These are phyloP conservation scores for Iguana delicatissima DNA, from an alignment of 2,797 vertebrate species.

Conservation along the genomic window DNA sequence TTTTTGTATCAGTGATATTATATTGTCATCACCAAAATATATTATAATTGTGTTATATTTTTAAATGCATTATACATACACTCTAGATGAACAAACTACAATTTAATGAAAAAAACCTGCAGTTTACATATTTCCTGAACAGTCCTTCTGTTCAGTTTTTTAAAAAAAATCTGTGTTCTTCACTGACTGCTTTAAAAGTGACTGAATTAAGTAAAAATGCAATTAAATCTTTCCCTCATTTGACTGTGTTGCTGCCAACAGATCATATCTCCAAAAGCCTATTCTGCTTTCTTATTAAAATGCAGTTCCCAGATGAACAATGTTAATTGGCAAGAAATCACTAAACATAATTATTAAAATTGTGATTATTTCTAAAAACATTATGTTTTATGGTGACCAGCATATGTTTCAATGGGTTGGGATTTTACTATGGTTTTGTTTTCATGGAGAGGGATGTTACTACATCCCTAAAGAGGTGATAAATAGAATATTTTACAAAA, in stretches of 20 bases:
- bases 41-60: conserved; percentile 14
- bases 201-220: conserved; percentile 55
- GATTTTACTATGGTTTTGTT: conserved; percentile 67
- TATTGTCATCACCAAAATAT: conserved; percentile 11
- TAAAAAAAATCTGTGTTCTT: conserved; percentile 48
- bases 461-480: conserved; percentile 54
- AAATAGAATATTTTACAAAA: conserved; percentile 65
- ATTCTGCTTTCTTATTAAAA: conserved; percentile 78
- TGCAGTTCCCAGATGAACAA: conserved; percentile 70
- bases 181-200: conserved; percentile 63
- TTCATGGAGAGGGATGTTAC: conserved; percentile 54
- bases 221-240: conserved; percentile 70
- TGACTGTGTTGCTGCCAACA: conserved; percentile 66
- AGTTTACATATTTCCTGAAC: conserved; percentile 39
- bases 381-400: conserved; percentile 66
- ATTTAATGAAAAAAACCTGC: conserved; percentile 16
- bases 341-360: conserved; percentile 78
- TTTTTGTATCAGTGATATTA: conserved; percentile 30
- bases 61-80: conserved; percentile 34
- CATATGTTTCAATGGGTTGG: conserved; percentile 66
- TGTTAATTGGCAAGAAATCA: conserved; percentile 76
- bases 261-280: conserved; percentile 76
- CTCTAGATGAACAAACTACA: conserved; percentile 50
- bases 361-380: conserved; percentile 74
- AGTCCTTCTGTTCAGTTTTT: conserved; percentile 38